These are phyloP conservation scores for Cisticola juncidis DNA, from an alignment of 2,113 vertebrate genomes.

Conservation along the genomic window DNA sequence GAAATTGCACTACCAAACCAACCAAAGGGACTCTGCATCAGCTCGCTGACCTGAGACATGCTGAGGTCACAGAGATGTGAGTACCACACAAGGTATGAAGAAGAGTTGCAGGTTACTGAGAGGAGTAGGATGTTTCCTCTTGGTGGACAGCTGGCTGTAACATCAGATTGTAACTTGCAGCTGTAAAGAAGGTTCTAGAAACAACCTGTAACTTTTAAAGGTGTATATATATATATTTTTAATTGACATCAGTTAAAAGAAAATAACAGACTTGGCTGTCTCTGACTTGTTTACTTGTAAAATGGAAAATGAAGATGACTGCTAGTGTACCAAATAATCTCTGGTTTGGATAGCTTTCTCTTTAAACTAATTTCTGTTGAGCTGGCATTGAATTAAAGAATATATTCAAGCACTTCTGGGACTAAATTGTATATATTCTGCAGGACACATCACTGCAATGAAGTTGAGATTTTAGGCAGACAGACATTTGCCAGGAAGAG, in stretches of 20 bases:
- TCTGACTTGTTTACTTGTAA: not conserved
- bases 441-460: not conserved
- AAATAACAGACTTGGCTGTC: not conserved
- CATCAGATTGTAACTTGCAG: not conserved
- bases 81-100: fast-evolving
- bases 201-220: not conserved
- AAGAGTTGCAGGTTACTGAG: not conserved
- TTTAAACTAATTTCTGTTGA: not conserved
- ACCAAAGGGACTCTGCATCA: not conserved
- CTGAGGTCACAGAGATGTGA: not conserved
- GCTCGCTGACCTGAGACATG: fast-evolving
- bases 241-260: not conserved
- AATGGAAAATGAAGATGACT: not conserved
- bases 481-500: not conserved
- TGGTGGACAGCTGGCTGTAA: not conserved
- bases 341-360: not conserved
- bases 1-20: not conserved
- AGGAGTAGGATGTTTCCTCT: not conserved
- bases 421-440: not conserved
- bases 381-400: not conserved
- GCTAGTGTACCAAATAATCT: not conserved
- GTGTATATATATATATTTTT: not conserved
- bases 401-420: not conserved
- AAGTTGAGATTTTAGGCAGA: not conserved
- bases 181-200: not conserved